These are phyloP conservation scores for Drosophila fulvimacula DNA, from an alignment of 2,888 invertebrate genomes.

Conservation along the genomic window DNA sequence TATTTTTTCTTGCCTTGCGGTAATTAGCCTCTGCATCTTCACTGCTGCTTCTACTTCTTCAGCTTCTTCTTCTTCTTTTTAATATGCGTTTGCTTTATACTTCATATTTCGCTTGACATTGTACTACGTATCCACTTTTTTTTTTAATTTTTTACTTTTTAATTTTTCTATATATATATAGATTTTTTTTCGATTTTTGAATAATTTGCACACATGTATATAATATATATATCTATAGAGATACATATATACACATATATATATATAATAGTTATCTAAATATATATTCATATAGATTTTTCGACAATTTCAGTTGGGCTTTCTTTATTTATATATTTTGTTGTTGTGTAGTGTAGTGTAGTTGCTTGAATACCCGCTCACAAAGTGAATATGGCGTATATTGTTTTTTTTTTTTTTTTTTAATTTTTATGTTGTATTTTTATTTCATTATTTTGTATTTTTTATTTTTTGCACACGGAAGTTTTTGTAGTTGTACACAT, in stretches of 20 bases:
- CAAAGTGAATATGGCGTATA: slow-evolving; percentile 5
- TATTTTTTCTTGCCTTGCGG: slow-evolving; percentile 60
- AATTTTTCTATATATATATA: slow-evolving; percentile 65
- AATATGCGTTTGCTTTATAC: slow-evolving; percentile 69
- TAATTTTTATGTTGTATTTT: no score
- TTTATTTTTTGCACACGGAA: slow-evolving; percentile 70
- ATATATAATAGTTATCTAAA: slow-evolving; percentile 78
- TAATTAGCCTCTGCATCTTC: slow-evolving; percentile 18
- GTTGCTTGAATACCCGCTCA: slow-evolving; percentile 12
- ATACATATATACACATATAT: slow-evolving; percentile 58
- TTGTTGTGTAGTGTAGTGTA: slow-evolving; percentile 31
- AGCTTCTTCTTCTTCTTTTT: slow-evolving; percentile 28
- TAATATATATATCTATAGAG: slow-evolving; percentile 55
- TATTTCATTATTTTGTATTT: no score
- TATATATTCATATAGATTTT: slow-evolving; percentile 75
- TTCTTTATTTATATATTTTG: slow-evolving; percentile 63
- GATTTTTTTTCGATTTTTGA: slow-evolving; percentile 65
- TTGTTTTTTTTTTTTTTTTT: slow-evolving; percentile 21
- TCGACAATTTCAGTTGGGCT: slow-evolving; percentile 79
- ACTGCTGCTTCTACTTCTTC: slow-evolving; percentile 25
- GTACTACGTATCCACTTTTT: slow-evolving; percentile 79
- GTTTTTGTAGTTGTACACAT: slow-evolving; percentile 69
- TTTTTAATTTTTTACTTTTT: slow-evolving; percentile 2
- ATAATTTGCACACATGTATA: slow-evolving; percentile 78
- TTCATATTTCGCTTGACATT: slow-evolving; percentile 79